phyloP scores from a whole-genome alignment of 1,140 invertebrate genomes.

The Leptinotarsa texana region DNA sequence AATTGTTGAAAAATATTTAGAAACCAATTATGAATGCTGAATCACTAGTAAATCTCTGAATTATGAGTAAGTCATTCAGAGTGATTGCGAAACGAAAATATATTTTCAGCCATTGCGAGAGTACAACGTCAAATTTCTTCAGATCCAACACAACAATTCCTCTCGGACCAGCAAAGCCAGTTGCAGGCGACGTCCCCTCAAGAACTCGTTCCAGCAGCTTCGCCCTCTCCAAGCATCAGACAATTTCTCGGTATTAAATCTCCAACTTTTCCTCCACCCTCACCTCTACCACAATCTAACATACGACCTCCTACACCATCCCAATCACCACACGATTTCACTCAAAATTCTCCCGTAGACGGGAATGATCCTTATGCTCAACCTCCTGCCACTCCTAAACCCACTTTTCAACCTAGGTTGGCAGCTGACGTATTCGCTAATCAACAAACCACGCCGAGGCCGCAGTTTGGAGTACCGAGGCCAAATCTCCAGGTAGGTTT shows the following conservation, averaged over 20 bases:
- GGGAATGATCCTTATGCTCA: constrained; percentile 35
- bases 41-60: too few species aligned
- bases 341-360: constrained; percentile 21
- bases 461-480: constrained; percentile 55
- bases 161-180: constrained; percentile 55
- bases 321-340: constrained; percentile 44
- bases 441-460: constrained; percentile 60
- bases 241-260: constrained; percentile 59
- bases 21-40: too few species aligned
- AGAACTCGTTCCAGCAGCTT: constrained; percentile 52
- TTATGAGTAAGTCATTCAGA: too few species aligned
- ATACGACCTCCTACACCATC: constrained; percentile 47
- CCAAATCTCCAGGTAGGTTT: constrained; percentile 51
- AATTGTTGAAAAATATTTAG: too few species aligned
- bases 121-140: constrained; percentile 62
- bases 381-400: constrained; percentile 38
- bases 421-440: constrained; percentile 57
- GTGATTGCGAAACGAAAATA: background rate
- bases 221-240: constrained; percentile 57
- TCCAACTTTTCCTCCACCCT: constrained; percentile 49
- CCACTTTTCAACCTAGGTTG: constrained; percentile 32
- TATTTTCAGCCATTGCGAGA: constrained; percentile 58
- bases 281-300: constrained; percentile 35
- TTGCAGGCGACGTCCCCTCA: constrained; percentile 37
- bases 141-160: constrained; percentile 54